Evolutionary conservation across 64 coral and sea anemone genomes (phyloP), one percentile per base, ranked within the genome.

Genomic region (Pocillopora damicornis): DNA sequence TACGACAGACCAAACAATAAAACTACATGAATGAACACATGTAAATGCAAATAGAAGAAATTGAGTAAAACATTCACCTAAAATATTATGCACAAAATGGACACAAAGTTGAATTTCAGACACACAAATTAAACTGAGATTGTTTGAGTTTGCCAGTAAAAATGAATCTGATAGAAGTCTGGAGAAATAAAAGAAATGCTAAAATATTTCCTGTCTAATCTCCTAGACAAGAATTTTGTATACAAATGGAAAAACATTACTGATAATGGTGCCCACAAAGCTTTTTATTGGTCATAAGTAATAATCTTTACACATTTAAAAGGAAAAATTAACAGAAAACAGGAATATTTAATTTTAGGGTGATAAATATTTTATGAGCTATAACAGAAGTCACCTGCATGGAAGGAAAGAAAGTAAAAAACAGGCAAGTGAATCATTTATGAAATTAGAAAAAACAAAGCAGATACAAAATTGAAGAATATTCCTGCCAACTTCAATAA

Each of bases 311-410:
- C 14, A 62, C 61, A 63, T 63, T 81, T 17, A 35, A 37, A 63
- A 63, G 20, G 18, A 63, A 63, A 81, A 26, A 77, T 57, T 77
- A 45, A 61, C 30, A 26, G 63, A 60, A 26, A 62, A 35, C 4
- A 9, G 6, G 79, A 34, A 79, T 79, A 81, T 81, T 81, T 63
- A 60, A 81, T 81, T 35, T 63, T 11, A 81, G 16, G 63, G 12
- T 81, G 25, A 63, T 81, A 63, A 64, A 63, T 81, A 81, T 36
- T 81, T 62, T 63, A 81, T 81, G 79, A 81, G 5, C 2, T 3
- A 77, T 18, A 16, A n/a, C 1, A 23, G 25, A 71, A 71, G 20
- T 71, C 42, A 57, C 37, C 4, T 77, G 75, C 38, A 76, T 51
- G 42, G 2, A 4, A 51, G 0, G 2, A 51, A 51, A 51, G 2